A percentile compares a stretch with the other conserved stretches of the same genome.
Conservation (phyloP, 2,113 vertebrate species). For the Daubentonia madagascariensis region DNA sequence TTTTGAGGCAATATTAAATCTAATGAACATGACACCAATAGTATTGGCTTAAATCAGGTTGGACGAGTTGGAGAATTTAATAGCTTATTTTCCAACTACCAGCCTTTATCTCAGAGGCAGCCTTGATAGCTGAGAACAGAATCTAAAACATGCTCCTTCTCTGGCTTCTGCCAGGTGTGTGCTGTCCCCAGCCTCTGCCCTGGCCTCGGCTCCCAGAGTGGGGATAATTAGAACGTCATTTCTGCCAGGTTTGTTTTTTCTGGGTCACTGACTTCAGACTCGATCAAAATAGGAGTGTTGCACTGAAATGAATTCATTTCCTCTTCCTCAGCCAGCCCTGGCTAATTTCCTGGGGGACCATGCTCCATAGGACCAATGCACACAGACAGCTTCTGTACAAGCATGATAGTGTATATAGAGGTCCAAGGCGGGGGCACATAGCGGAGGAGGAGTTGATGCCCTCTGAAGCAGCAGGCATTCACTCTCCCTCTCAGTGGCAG, state of each 20-base stretch:
- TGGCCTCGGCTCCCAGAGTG: conserved; percentile 51
- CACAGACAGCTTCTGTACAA: conserved; percentile 9
- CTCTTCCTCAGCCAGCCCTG: conserved; percentile 22
- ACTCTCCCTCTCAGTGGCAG: not conserved
- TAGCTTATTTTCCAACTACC: conserved; percentile 34
- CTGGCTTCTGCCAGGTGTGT: conserved; percentile 53
- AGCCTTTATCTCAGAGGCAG: conserved; percentile 49
- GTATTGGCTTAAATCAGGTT: conserved; percentile 60
- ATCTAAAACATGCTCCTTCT: not conserved
- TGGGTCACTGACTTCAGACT: conserved; percentile 65
- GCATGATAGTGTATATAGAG: not conserved
- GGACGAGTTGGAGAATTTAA: conserved; percentile 25
- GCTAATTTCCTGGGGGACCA: conserved; percentile 55
- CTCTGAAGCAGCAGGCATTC: not conserved
- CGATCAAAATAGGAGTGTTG: conserved; percentile 62
- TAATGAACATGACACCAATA: conserved; percentile 69
- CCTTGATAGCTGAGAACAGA: conserved; percentile 33
- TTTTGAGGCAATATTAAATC: conserved; percentile 79
- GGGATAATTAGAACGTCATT: conserved; percentile 69
- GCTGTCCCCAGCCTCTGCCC: conserved; percentile 29
- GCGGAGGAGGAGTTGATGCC: rapidly evolving
- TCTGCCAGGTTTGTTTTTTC: conserved; percentile 66
- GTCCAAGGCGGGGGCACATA: not conserved
- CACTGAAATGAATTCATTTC: conserved; percentile 63
- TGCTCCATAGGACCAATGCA: not conserved